phyloP scores from a whole-genome alignment of 2,797 vertebrate species.

The Glyptemys insculpta region DNA sequence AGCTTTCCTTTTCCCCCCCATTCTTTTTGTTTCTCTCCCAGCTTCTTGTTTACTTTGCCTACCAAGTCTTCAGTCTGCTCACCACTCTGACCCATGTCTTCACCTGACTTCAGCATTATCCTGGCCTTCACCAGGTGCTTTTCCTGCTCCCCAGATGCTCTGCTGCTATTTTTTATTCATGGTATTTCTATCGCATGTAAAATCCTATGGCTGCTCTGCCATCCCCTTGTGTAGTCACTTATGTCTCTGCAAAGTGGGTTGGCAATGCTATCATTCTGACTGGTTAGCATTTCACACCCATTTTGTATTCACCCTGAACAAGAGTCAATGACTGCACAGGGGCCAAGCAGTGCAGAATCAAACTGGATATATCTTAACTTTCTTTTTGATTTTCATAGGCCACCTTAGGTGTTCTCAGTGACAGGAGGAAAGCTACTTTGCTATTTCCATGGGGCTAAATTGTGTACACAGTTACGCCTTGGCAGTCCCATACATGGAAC shows the following conservation, averaged over 20 bases:
- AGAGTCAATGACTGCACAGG: background rate
- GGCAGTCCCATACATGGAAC: background rate
- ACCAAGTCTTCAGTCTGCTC: background rate
- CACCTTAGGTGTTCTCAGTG: background rate
- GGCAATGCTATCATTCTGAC: background rate
- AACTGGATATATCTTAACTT: background rate
- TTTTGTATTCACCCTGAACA: background rate
- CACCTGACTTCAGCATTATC: background rate
- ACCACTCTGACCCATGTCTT: background rate
- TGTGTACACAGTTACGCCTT: background rate
- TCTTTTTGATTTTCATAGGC: background rate
- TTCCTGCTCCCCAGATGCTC: background rate
- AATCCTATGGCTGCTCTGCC: background rate
- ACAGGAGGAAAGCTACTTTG: background rate
- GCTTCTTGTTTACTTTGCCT: slow-evolving; percentile 52
- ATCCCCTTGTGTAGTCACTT: background rate
- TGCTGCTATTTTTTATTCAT: background rate
- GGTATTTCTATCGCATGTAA: background rate
- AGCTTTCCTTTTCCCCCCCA: slow-evolving; percentile 37
- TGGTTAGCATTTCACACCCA: background rate
- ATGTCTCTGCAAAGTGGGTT: background rate
- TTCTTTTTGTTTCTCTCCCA: slow-evolving; percentile 68
- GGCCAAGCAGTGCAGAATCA: background rate
- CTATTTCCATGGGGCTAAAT: background rate
- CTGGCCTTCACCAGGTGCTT: background rate